These are phyloP conservation scores for Acrobasis suavella DNA, from an alignment of 2,888 invertebrate species.

Conservation along the genomic window DNA sequence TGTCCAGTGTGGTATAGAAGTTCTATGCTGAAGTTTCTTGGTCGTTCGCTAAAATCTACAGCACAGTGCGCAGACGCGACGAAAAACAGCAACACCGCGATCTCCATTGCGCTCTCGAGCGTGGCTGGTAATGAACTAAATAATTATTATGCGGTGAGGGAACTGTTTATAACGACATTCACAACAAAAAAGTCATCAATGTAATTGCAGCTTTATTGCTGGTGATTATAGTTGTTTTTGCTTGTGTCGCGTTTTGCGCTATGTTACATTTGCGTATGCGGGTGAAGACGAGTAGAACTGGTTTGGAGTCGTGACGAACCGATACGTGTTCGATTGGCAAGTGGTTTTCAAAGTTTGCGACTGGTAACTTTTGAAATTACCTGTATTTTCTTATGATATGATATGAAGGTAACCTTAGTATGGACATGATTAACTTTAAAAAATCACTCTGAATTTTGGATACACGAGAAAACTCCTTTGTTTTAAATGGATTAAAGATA, in stretches of 20 bases:
- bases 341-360: conserved; percentile 22
- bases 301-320: conserved; percentile 23
- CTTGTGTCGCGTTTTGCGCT: conserved; percentile 6
- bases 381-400: no score
- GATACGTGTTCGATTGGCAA: conserved; percentile 17
- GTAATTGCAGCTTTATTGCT: conserved; percentile 19
- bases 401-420: no score
- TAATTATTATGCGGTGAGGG: conserved; percentile 53
- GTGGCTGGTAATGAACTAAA: conserved; percentile 54
- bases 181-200: conserved; percentile 24
- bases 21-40: conserved; percentile 72
- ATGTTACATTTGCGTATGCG: conserved; percentile 12
- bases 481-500: no score
- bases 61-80: conserved; percentile 55
- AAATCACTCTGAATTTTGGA: no score
- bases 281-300: conserved; percentile 14
- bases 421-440: no score
- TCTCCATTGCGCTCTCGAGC: conserved; percentile 56
- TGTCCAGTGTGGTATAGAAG: conserved; percentile 64
- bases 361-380: not conserved
- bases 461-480: no score
- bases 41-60: conserved; percentile 63
- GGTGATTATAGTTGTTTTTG: conserved; percentile 26
- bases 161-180: conserved; percentile 46
- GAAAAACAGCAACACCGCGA: conserved; percentile 47